Percentiles rank a stretch among this genome's conserved stretches.
Evolutionary conservation across 2,888 invertebrate species (phyloP).

Genomic region (Standfussiana lucernea): DNA sequence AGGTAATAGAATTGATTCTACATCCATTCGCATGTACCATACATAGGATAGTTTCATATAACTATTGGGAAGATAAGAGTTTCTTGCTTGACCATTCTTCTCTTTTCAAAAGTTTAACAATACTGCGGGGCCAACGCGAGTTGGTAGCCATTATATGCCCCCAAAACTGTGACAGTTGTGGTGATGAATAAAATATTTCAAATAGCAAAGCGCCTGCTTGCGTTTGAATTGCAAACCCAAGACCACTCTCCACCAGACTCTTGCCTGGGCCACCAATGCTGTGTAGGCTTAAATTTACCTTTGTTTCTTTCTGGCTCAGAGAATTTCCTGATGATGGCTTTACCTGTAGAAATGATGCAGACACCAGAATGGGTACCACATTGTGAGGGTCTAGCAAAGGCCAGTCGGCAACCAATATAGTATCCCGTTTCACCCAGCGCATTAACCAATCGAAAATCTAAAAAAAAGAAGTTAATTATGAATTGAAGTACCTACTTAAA

Average conservation of each 20-base stretch:
- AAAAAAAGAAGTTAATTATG: not conserved
- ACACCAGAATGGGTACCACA: slow-evolving; percentile 97
- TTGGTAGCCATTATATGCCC: not conserved
- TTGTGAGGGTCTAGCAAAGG: slow-evolving; percentile 95
- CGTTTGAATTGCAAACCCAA: not conserved
- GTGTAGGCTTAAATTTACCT: not conserved
- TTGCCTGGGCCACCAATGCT: not conserved
- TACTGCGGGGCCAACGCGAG: not conserved
- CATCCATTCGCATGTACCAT: not conserved
- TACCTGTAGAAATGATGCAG: slow-evolving; percentile 96
- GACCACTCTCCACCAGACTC: not conserved
- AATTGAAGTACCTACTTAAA: no score
- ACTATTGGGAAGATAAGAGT: no score
- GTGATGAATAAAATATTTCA: not conserved
- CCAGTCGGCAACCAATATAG: slow-evolving; percentile 92
- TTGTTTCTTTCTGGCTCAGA: not conserved
- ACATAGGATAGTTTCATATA: no score
- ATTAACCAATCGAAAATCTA: slow-evolving; percentile 99
- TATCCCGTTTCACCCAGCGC: slow-evolving; percentile 97
- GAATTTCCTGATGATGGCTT: not conserved
- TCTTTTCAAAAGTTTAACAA: not conserved
- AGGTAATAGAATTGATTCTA: not conserved
- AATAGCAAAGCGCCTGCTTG: not conserved
- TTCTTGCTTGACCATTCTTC: not conserved
- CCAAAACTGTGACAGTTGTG: not conserved